Evolutionary conservation across 2,888 invertebrate genomes (phyloP).

Genomic region (Sesia bembeciformis): DNA sequence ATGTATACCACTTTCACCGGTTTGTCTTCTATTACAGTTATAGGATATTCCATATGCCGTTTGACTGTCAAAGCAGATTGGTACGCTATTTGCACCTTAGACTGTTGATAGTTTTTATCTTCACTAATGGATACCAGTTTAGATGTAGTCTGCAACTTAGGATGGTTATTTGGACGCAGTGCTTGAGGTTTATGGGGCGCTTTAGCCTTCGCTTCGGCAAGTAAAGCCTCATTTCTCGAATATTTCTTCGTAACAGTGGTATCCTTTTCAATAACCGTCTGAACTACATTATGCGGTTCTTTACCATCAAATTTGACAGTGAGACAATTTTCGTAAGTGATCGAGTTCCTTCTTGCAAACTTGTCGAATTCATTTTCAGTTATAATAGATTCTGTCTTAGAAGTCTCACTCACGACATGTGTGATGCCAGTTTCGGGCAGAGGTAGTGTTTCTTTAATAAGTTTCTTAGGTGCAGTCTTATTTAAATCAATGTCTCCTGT

Average conservation of each 20-base stretch:
- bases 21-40: slow-evolving; percentile 61
- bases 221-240: slow-evolving; percentile 33
- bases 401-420: slow-evolving; percentile 13
- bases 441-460: slow-evolving; percentile 13
- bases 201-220: slow-evolving; percentile 35
- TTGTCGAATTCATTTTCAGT: slow-evolving; percentile 68
- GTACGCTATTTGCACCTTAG: slow-evolving; percentile 58
- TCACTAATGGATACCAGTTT: slow-evolving; percentile 23
- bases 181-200: slow-evolving; percentile 30
- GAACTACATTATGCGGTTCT: slow-evolving; percentile 42
- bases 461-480: slow-evolving; percentile 7
- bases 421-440: slow-evolving; percentile 7
- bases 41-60: slow-evolving; percentile 44
- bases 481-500: slow-evolving; percentile 29
- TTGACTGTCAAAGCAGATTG: slow-evolving; percentile 55
- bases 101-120: slow-evolving; percentile 48
- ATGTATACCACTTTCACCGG: slow-evolving; percentile 63
- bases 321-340: slow-evolving; percentile 52
- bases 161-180: slow-evolving; percentile 20
- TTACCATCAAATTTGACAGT: slow-evolving; percentile 49
- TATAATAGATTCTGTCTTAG: slow-evolving; percentile 46
- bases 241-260: slow-evolving; percentile 24
- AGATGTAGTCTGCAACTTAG: slow-evolving; percentile 21
- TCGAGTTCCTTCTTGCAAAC: slow-evolving; percentile 59
- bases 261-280: slow-evolving; percentile 47